These are phyloP conservation scores for Coregonus sp. DNA, from an alignment of 2,797 vertebrate genomes.

Conservation along the genomic window DNA sequence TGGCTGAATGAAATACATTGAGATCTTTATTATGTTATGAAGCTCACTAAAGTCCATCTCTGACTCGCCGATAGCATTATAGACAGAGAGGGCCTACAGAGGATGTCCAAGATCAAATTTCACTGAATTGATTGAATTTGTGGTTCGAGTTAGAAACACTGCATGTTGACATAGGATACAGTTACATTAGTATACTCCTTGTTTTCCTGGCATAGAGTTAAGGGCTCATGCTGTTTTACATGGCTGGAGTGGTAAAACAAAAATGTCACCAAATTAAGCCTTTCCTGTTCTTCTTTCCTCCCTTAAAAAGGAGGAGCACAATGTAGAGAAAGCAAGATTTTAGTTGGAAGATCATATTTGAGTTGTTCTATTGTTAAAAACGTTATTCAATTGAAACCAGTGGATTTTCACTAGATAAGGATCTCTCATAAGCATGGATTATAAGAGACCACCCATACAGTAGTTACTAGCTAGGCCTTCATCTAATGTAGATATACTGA, in stretches of 20 bases:
- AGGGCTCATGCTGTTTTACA: background rate
- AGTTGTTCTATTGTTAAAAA: background rate
- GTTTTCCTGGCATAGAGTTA: background rate
- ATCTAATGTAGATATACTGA: background rate
- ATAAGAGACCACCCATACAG: background rate
- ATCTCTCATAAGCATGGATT: background rate
- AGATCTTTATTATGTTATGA: conserved; percentile 21
- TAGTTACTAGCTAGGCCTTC: background rate
- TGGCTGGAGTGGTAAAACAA: background rate
- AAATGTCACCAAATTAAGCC: background rate
- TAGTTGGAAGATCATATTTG: too few species aligned
- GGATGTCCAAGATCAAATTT: conserved; percentile 52
- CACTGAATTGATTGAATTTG: conserved; percentile 57
- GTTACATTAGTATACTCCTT: background rate
- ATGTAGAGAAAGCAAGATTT: background rate
- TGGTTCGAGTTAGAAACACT: conserved; percentile 34
- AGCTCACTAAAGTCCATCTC: conserved; percentile 25
- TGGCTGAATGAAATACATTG: background rate
- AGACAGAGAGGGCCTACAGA: conserved; percentile 23
- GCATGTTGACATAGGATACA: background rate
- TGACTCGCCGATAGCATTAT: conserved; percentile 29
- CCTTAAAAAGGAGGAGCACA: background rate
- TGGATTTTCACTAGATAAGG: background rate
- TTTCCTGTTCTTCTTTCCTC: background rate
- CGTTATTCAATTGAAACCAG: background rate